Percentiles rank a stretch among this genome's conserved stretches.
Evolutionary conservation across 1,140 invertebrate species (phyloP).

Genomic region (Chionoecetes opilio): DNA sequence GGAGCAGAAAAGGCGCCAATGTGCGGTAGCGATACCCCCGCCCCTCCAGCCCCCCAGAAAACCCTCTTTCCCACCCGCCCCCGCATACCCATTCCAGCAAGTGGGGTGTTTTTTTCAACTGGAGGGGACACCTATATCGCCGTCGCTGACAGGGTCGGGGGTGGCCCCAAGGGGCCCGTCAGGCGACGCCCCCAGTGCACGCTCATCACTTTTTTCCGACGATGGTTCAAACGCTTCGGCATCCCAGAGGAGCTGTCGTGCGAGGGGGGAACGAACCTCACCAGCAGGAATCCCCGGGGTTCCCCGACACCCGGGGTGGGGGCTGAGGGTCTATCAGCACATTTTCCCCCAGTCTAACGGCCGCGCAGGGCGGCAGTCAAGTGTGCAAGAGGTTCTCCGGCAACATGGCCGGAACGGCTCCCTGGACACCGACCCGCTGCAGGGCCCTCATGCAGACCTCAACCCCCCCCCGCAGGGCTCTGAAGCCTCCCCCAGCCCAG

Average conservation of each 20-base stretch:
- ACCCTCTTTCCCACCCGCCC: too few relatives aligned
- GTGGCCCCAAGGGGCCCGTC: too few relatives aligned
- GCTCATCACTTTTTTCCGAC: background rate
- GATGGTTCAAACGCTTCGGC: background rate
- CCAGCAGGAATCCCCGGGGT: background rate
- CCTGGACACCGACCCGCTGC: background rate
- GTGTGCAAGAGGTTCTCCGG: background rate
- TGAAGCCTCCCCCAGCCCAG: background rate
- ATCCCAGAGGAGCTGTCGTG: conserved; percentile 15
- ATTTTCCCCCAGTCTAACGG: too few relatives aligned
- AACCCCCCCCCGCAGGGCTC: too few relatives aligned
- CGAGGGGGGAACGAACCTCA: background rate
- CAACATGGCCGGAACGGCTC: background rate
- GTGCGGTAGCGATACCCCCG: too few relatives aligned
- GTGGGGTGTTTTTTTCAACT: too few relatives aligned
- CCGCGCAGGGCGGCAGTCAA: background rate
- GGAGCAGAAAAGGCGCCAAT: too few relatives aligned
- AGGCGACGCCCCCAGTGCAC: background rate
- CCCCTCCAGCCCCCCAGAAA: too few relatives aligned
- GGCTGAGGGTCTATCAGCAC: too few relatives aligned
- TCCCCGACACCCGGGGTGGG: background rate
- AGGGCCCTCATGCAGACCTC: background rate
- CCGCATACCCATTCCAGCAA: too few relatives aligned
- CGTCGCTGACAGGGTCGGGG: too few relatives aligned
- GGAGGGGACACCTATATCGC: too few relatives aligned